Base-by-base conservation (phyloP, 2,113 vertebrate genomes). In the Tyrannus savana region DNA sequence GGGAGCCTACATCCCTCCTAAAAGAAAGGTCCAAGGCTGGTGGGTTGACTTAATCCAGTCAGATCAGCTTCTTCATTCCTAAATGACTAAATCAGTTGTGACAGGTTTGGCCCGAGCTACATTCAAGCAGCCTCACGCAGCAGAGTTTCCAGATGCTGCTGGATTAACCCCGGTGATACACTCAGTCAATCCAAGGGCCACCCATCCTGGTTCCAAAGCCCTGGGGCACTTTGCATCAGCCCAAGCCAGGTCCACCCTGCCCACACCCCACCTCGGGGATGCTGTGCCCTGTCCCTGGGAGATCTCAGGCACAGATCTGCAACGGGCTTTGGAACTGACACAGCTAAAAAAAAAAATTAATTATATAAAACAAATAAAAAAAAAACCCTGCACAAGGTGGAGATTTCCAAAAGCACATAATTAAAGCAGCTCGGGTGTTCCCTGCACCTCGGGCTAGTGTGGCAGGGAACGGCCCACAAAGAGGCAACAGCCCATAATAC, bases 401-500 rank as follows among this genome's bases (percentile, higher is more conserved):
- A 69, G 56, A 21, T 46, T 62, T 78, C 13, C 74, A 79, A 53
- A 83, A 76, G 37, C 87, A 25, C 0, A 42, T 15, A 59, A 44
- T 84, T 44, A 69, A 84, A 67, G 15, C 76, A 64, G 59, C 53
- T 71, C 33, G 18, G 63, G 91, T 28, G 60, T 50, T 95, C 94
- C 94, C 91, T 21, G 80, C 87, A 71, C 85, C 95, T 44, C 78
- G 28, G 95, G 96, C 74, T 60, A 67, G 9, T 12, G 9, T 12
- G 69, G 58, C 12, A 5, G 74, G 66, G 73, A 37, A 12, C 55
- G 91, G n/a, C 52, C 47, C 25, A 53, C 56, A 64, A n/a, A 31
- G 19, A 58, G 69, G 78, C 77, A 67, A 46, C 60, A 98, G 96
- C 91, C 96, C 93, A 95, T 91, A 97, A 97, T 95, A 95, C 7